Evolutionary conservation across 2,888 invertebrate species (phyloP), one percentile per base, ranked within the genome.

Genomic region (Halictus ligatus): DNA sequence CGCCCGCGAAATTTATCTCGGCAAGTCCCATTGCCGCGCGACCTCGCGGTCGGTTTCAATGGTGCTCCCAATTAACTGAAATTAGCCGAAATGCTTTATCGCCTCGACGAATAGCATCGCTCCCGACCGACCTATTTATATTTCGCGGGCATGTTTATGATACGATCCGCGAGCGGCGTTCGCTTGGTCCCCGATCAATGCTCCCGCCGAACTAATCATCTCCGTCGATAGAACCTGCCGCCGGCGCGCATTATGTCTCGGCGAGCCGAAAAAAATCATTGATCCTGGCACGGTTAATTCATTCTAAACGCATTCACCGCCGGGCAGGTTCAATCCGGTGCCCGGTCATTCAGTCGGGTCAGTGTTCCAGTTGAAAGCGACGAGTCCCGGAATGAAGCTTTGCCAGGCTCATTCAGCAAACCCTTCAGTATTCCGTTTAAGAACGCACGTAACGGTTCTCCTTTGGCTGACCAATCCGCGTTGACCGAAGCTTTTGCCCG

Each of bases 71-170:
- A 81, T 85, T 85, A 78, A 75, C 46, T 12, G 50, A 67, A 85
- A 82, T 78, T 64, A 86, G 50, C 72, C 50, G 75, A 72, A 64
- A 73, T 78, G 67, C 76, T 86, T 85, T 85, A 86, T 78, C 64
- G 71, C 29, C 43, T 25, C 7, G 21, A n/a, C 12, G 35, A 15
- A 40, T 13, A 50, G 29, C 7, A 3, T 15, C 7, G n/a, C 12
- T 8, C 13, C 46, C 50, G 4, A 0, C 21, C 60, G 46, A 6
- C 12, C 50, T 71, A 64, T 80, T 80, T 80, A 48, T 73, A 40
- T 67, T 73, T 35, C 58, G 79, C 72, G 64, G 15, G 60, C 10
- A 5, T 43, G 48, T 78, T 46, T 54, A 60, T 35, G 69, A 60
- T 75, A 29, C 25, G 10, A 7, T 7, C 6, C 3, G 50, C 29